phyloP scores from a whole-genome alignment of 2,888 invertebrate genomes.

The Nephrotoma flavescens region DNA sequence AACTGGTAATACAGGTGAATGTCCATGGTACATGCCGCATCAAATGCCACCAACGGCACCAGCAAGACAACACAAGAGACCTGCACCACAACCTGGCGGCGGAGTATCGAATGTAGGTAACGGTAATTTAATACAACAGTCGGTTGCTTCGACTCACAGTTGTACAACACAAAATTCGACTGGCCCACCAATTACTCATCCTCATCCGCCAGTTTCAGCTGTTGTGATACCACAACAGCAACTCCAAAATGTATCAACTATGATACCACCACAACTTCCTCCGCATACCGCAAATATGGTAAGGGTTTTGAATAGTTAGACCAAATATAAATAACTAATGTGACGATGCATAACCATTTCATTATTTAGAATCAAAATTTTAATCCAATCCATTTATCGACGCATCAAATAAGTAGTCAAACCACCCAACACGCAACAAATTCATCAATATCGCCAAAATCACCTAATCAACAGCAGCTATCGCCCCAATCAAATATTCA shows the following conservation, averaged over 20 bases:
- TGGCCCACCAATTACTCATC: background rate
- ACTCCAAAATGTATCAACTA: conserved; percentile 24
- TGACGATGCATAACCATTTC: background rate
- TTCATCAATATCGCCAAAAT: conserved; percentile 29
- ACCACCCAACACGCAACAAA: conserved; percentile 21
- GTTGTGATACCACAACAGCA: conserved; percentile 23
- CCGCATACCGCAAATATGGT: conserved; percentile 17
- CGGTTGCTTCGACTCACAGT: background rate
- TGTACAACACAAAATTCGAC: conserved; percentile 5
- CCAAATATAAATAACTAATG: no score
- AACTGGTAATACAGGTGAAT: conserved; percentile 21
- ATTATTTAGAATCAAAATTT: conserved; percentile 23
- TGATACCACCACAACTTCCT: conserved; percentile 30
- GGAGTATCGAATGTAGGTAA: conserved; percentile 11
- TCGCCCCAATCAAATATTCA: conserved; percentile 3
- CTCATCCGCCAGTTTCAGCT: background rate
- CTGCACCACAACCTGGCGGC: conserved; percentile 29
- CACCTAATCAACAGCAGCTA: conserved; percentile 26
- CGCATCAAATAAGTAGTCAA: conserved; percentile 32
- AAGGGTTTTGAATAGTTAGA: background rate
- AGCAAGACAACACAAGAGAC: conserved; percentile 32
- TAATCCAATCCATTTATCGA: conserved; percentile 28
- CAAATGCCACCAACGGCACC: conserved; percentile 36
- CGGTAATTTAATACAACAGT: conserved; percentile 9
- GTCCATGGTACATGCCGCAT: conserved; percentile 33